These are phyloP conservation scores for Oopsacas minuta DNA, from an alignment of 37 sponge, comb jelly and placozoan species.

Conservation along the genomic window DNA sequence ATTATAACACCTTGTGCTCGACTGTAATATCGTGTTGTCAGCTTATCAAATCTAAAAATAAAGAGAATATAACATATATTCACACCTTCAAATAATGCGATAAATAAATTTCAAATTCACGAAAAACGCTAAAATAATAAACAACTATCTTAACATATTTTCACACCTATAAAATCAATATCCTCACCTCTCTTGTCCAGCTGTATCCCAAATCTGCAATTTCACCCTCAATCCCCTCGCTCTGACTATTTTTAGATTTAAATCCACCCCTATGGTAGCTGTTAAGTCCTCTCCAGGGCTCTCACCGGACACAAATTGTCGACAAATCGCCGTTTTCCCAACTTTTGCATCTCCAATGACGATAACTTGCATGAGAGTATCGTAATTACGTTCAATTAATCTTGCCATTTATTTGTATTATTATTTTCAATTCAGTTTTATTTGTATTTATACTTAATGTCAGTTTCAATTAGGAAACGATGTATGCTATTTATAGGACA, in stretches of 20 bases:
- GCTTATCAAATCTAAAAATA: background rate
- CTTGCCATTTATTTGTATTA: slow-evolving; percentile 18
- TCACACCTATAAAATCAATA: too few species aligned
- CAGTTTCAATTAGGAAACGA: too few species aligned
- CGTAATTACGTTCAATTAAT: background rate
- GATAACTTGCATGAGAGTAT: background rate
- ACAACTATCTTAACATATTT: too few species aligned
- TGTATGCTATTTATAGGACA: too few species aligned
- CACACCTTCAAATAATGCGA: too few species aligned
- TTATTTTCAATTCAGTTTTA: background rate
- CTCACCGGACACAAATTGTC: background rate
- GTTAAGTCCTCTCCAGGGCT: background rate
- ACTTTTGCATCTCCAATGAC: background rate
- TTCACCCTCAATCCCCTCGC: background rate
- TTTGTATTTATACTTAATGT: background rate
- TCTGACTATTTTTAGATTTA: background rate
- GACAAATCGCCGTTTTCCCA: slow-evolving; percentile 5
- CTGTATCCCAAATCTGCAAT: background rate
- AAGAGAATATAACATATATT: too few species aligned
- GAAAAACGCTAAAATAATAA: too few species aligned
- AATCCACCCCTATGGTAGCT: background rate
- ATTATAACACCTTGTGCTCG: background rate
- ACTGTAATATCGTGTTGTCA: background rate
- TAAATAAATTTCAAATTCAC: too few species aligned
- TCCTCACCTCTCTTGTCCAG: slow-evolving; percentile 2